Evolutionary conservation across 2,888 invertebrate genomes (phyloP), one percentile per base, ranked within the genome.

Genomic region (Cephus runcator): DNA sequence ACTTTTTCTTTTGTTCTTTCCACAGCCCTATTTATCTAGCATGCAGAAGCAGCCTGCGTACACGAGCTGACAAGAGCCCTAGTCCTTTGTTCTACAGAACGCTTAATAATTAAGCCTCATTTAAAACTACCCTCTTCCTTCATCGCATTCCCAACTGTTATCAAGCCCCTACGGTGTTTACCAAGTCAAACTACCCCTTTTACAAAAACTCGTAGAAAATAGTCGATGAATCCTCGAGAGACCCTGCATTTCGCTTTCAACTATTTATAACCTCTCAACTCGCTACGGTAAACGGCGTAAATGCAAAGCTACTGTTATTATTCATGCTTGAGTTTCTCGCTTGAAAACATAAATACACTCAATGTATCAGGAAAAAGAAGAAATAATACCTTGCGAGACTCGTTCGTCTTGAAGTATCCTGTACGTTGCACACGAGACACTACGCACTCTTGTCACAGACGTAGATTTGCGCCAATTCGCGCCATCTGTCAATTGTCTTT

Each of bases 61-160:
- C 56, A 23, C 56, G 56, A 23, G 9, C 56, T 2, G 56, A 56
- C 56, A 9, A 23, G 56, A 9, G 56, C 15, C 56, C 23, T 23
- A 23, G 56, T 0, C 30, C 75, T 69, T 77, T 77, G 35, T 75
- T 69, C 75, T 15, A 9, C 30, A 11, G 11, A 34, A 15, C 11
- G n/a, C 23, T 78, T 9, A 76, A 78, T 78, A 78, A 73, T 76
- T 73, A 34, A 78, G 69, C 74, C 35, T 74, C 74, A 36, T 73
- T 78, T 69, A 34, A 78, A 76, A 76, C 40, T 56, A 73, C 56
- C 76, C 76, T n/a, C 23, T 30, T 31, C 23, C 74, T 23, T 56
- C 56, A 2, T 56, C 56, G 56, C 56, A 56, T 56, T 56, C 56
- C 56, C 56, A 23, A 56, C 56, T 9, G 23, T 56, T 56, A 56